These are phyloP conservation scores for Heliconius hewitsoni DNA, from an alignment of 1,140 invertebrate species.

Conservation along the genomic window DNA sequence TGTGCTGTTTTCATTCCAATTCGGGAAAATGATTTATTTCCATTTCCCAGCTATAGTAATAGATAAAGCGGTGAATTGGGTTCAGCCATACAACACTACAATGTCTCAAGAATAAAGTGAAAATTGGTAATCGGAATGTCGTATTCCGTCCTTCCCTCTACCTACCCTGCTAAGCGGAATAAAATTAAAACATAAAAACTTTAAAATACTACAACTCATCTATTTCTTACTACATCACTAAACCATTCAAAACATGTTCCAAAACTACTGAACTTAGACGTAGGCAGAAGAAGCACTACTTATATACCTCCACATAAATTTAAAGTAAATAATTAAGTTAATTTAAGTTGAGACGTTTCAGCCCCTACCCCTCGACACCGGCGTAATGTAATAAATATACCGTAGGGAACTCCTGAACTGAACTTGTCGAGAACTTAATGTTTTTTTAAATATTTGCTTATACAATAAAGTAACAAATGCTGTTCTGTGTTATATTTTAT, in stretches of 20 bases:
- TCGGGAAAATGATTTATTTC: no score
- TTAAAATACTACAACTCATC: no score
- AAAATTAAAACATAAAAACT: no score
- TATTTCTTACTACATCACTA: not conserved
- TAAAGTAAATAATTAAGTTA: conserved; percentile 9
- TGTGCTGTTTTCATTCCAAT: no score
- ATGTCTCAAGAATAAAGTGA: no score
- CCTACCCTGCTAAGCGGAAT: no score
- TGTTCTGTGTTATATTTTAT: no score
- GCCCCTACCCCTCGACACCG: not conserved
- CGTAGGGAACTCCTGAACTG: not conserved
- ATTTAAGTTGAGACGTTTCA: not conserved
- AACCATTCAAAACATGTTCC: not conserved
- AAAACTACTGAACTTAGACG: not conserved
- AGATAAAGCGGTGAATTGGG: no score
- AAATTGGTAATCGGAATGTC: no score
- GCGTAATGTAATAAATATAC: conserved; percentile 7
- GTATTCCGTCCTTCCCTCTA: no score
- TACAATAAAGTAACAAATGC: not conserved
- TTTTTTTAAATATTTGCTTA: not conserved
- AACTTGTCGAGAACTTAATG: not conserved
- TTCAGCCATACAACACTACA: no score
- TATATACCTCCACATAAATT: not conserved
- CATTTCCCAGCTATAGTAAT: no score
- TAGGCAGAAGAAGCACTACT: not conserved